Conservation (phyloP, 92 coral and sea anemone genomes). For the Blastomussa wellsi region DNA sequence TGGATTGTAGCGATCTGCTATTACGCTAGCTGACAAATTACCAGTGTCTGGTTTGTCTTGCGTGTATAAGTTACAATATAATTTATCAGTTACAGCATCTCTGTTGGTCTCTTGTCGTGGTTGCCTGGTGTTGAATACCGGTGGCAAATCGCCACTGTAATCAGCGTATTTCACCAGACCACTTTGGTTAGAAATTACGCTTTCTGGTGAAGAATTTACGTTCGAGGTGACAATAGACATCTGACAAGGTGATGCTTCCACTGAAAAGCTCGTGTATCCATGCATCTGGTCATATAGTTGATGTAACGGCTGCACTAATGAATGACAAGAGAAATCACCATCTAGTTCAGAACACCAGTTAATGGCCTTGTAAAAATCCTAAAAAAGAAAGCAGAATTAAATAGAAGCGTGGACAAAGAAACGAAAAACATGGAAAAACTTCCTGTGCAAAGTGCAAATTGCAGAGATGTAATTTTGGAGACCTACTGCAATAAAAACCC, state of each 20-base stretch:
- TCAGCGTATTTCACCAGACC: neutral
- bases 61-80: neutral
- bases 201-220: conserved; percentile 7
- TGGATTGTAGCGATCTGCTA: conserved; percentile 4
- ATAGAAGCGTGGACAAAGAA: neutral
- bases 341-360: conserved; percentile 46
- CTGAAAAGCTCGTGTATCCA: neutral
- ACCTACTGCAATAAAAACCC: too few relatives aligned
- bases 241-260: conserved; percentile 4
- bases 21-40: neutral
- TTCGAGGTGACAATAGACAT: neutral
- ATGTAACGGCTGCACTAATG: neutral
- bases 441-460: too few relatives aligned
- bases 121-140: neutral
- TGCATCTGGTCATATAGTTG: neutral
- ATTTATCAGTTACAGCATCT: neutral
- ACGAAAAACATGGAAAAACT: too few relatives aligned
- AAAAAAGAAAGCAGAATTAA: neutral
- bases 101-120: neutral
- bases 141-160: neutral
- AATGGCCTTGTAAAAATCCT: conserved; percentile 30
- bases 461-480: too few relatives aligned
- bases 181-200: neutral
- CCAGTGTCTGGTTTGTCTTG: neutral
- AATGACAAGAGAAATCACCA: neutral